phyloP scores from a whole-genome alignment of 2,888 invertebrate genomes.

The Spodoptera littoralis region DNA sequence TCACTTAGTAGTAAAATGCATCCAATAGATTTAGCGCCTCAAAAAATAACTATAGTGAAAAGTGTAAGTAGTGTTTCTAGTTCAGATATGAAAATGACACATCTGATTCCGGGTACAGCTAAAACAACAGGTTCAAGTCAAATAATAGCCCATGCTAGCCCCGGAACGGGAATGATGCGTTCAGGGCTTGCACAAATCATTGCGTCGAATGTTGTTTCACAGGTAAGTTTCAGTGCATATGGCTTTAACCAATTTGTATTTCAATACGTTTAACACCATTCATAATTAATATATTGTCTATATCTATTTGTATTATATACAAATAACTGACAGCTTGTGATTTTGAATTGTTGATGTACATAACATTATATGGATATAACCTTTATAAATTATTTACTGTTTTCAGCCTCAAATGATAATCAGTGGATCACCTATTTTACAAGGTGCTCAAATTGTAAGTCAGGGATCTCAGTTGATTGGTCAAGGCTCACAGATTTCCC shows the following conservation, averaged over 20 bases:
- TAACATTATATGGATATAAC: neutral
- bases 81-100: conserved; percentile 85
- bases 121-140: conserved; percentile 79
- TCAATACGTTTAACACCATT: neutral
- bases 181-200: conserved; percentile 82
- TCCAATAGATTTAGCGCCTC: conserved; percentile 87
- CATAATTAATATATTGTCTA: neutral
- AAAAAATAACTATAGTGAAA: conserved; percentile 87
- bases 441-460: conserved; percentile 83
- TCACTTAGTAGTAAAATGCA: conserved; percentile 88
- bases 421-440: conserved; percentile 80
- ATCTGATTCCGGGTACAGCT: conserved; percentile 79
- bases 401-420: conserved; percentile 85
- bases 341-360: neutral
- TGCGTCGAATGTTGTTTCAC: conserved; percentile 81
- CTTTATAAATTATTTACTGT: neutral
- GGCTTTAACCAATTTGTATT: too few relatives aligned
- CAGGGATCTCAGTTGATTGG: conserved; percentile 81
- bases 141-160: conserved; percentile 78
- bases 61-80: conserved; percentile 83
- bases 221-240: conserved; percentile 67
- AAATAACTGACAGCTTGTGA: neutral
- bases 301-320: neutral
- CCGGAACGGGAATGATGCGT: conserved; percentile 80
- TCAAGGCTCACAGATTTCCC: conserved; percentile 80